These are phyloP conservation scores for Lagenorhynchus albirostris DNA, from an alignment of 2,113 vertebrate genomes.

Conservation along the genomic window DNA sequence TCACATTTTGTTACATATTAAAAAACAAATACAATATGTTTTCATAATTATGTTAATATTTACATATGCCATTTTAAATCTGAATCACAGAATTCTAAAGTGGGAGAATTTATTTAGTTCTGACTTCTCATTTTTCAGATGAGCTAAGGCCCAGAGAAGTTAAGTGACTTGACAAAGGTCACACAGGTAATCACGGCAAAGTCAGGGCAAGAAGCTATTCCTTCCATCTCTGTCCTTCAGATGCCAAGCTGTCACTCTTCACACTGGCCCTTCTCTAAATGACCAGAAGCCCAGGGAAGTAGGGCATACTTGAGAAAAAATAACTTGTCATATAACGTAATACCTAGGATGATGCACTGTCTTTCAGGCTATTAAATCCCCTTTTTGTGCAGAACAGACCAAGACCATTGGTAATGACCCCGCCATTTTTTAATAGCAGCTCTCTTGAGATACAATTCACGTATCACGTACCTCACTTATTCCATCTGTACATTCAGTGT, in stretches of 20 bases:
- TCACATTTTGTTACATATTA: neutral
- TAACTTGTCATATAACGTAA: neutral
- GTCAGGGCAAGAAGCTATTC: neutral
- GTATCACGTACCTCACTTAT: rapidly evolving
- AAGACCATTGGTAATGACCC: neutral
- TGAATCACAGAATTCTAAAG: neutral
- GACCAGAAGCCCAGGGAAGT: neutral
- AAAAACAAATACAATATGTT: neutral
- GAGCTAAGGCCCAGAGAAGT: neutral
- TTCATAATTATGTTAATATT: neutral
- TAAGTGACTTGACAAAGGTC: neutral
- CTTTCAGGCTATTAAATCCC: neutral
- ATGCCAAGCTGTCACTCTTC: neutral
- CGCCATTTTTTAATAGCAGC: neutral
- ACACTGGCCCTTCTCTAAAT: neutral
- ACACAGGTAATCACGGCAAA: neutral
- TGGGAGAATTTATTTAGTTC: neutral
- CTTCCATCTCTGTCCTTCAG: neutral
- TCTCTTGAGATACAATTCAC: neutral
- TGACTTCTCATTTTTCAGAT: neutral
- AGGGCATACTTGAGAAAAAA: neutral
- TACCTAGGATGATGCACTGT: neutral
- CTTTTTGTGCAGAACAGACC: neutral
- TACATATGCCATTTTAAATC: neutral
- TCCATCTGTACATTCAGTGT: no score